A percentile compares a stretch with the other conserved stretches of the same genome.
phyloP scores from a whole-genome alignment of 2,113 vertebrate species.

The western clawed frog (Xenopus tropicalis) region UCB_Xtro_10.0 CM004451.2:34767001-34767500 shows the following conservation, averaged over 20 bases:
- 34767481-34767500: constrained; percentile 97
- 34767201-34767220: constrained; percentile 88
- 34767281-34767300: constrained; percentile 72
- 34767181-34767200: constrained; percentile 90
- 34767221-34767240: constrained; percentile 88
- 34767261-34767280: constrained; percentile 73
- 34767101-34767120: constrained; percentile 98
- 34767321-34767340: constrained; percentile 85
- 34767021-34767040: constrained; percentile 94
- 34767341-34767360: constrained; percentile 71
- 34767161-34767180: constrained; percentile 94
- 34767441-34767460: constrained; percentile 89
- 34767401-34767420: constrained; percentile 98
- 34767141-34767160: constrained; percentile 93
- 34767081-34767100: constrained; percentile 97
- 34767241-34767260: constrained; percentile 85
- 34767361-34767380: constrained; percentile 88
- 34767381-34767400: constrained; percentile 93
- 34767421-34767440: constrained; percentile 94
- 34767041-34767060: constrained; percentile 98
- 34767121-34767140: constrained; percentile 87
- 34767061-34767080: constrained; percentile 97
- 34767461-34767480: constrained; percentile 99
- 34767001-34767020: constrained; percentile 93
- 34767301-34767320: constrained; percentile 93